These are phyloP conservation scores for Dipodomys merriami DNA, from an alignment of 2,113 vertebrate genomes.

Conservation along the genomic window DNA sequence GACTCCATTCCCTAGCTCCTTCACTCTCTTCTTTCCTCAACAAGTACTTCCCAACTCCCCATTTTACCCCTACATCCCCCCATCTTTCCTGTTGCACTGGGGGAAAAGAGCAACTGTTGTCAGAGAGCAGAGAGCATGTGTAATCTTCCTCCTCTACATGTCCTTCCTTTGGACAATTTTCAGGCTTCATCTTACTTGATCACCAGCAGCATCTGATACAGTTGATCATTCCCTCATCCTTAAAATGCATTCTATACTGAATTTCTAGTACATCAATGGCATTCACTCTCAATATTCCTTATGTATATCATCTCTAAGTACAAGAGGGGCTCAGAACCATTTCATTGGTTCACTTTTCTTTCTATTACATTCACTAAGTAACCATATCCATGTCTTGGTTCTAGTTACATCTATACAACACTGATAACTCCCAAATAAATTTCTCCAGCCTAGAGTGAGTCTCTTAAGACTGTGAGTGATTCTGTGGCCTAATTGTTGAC, in stretches of 20 bases:
- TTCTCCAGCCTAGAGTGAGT: neutral
- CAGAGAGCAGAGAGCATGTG: neutral
- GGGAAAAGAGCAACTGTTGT: too few relatives aligned
- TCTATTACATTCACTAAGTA: neutral
- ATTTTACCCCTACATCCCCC: neutral
- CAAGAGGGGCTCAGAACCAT: neutral
- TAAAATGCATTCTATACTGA: neutral
- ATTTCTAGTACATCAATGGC: neutral
- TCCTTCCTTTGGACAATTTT: neutral
- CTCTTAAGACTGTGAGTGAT: neutral
- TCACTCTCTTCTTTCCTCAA: neutral
- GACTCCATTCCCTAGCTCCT: neutral
- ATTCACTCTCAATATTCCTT: neutral
- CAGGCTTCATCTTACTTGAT: neutral
- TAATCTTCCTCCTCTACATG: neutral
- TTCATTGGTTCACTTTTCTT: neutral
- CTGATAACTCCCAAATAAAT: neutral
- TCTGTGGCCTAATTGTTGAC: neutral
- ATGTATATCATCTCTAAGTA: conserved; percentile 1
- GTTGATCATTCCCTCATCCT: neutral
- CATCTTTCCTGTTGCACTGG: neutral
- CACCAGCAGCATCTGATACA: neutral
- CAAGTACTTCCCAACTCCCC: neutral
- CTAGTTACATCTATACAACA: neutral
- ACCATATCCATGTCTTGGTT: conserved; percentile 2